These are phyloP conservation scores for Leptosomus discolor DNA, from an alignment of 2,113 vertebrate species.

Conservation along the genomic window DNA sequence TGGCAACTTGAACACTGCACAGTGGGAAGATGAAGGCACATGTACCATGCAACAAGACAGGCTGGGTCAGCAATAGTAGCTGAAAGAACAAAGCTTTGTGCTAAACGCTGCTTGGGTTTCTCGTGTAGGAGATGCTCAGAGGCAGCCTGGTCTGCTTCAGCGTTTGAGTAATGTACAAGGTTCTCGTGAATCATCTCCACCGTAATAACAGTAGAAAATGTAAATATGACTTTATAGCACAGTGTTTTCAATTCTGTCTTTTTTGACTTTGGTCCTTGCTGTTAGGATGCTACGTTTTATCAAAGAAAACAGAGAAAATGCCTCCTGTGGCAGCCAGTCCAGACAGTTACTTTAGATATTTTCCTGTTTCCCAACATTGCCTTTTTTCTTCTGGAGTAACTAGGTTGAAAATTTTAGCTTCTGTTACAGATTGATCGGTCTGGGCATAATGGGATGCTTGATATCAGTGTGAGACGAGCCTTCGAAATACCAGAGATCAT, in stretches of 20 bases:
- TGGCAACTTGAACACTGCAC: not conserved
- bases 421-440: not conserved
- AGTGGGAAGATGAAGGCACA: not conserved
- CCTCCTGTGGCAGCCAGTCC: not conserved
- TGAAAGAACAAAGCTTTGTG: not conserved
- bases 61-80: not conserved
- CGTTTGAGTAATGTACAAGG: not conserved
- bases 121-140: not conserved
- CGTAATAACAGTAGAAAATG: not conserved
- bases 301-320: not conserved
- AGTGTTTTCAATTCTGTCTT: not conserved
- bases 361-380: not conserved
- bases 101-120: not conserved
- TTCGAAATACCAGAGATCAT: not conserved
- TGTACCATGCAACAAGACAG: accelerated
- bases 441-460: not conserved
- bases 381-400: not conserved
- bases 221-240: not conserved
- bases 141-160: not conserved
- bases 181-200: not conserved
- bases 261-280: not conserved
- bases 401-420: not conserved
- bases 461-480: not conserved
- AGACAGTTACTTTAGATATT: not conserved
- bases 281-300: not conserved